A percentile compares a stretch with the other conserved stretches of the same genome.
Evolutionary conservation across 1,140 invertebrate genomes (phyloP).

Genomic region (Drosophila cardini): DNA sequence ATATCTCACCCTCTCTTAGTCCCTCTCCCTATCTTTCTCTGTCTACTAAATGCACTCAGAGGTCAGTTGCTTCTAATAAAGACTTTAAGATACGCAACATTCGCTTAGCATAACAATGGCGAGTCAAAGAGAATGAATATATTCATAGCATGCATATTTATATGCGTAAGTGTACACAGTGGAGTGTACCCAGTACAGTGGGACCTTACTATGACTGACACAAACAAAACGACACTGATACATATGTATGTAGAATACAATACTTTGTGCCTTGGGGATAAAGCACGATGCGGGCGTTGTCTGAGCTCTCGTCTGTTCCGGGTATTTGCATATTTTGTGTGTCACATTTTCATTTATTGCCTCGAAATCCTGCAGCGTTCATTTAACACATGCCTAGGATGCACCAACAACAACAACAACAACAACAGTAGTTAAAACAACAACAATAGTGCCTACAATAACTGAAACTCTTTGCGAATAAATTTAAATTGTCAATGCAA

Average conservation of each 20-base stretch:
- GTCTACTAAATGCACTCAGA: not conserved
- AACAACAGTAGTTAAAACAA: not conserved
- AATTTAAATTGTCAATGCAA: constrained; percentile 60
- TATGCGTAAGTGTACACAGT: constrained; percentile 18
- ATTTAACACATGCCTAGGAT: constrained; percentile 53
- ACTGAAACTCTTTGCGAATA: constrained; percentile 33
- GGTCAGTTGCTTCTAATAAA: constrained; percentile 53
- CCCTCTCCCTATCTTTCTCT: not conserved
- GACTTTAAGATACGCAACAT: constrained; percentile 35
- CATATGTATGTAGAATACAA: too few relatives aligned
- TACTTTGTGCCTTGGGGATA: not conserved
- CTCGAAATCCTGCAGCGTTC: constrained; percentile 47
- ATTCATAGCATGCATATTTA: constrained; percentile 35
- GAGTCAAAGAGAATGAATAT: constrained; percentile 5
- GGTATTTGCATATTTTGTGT: constrained; percentile 59
- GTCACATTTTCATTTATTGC: constrained; percentile 61
- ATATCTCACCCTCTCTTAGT: too few relatives aligned
- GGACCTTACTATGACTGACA: not conserved
- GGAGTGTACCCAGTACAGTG: not conserved
- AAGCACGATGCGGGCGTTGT: not conserved
- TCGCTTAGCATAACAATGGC: constrained; percentile 58
- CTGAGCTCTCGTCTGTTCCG: not conserved
- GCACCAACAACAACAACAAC: constrained; percentile 9
- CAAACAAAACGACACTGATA: not conserved
- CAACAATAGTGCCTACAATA: not conserved